These are phyloP conservation scores for Rhipidura dahli DNA, from an alignment of 2,113 vertebrate species.

Conservation along the genomic window DNA sequence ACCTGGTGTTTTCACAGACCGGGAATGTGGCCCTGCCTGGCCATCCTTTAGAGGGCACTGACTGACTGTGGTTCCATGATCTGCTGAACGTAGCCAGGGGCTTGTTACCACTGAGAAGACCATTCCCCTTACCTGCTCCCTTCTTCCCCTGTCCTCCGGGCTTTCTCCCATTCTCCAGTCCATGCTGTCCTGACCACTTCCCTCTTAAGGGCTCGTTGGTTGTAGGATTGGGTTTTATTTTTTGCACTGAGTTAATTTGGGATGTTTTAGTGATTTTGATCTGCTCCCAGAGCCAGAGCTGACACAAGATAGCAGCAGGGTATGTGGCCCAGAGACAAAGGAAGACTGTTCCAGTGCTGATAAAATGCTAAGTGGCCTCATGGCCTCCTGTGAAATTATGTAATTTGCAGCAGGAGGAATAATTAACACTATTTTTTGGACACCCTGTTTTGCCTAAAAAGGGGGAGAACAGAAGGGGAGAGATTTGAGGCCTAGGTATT, in stretches of 20 bases:
- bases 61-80: neutral
- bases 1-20: neutral
- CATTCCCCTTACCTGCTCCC: neutral
- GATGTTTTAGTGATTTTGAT: neutral
- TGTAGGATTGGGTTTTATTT: neutral
- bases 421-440: neutral
- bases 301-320: neutral
- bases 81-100: neutral
- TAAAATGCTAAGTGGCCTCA: neutral
- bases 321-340: neutral
- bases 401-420: neutral
- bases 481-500: neutral
- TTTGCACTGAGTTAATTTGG: neutral
- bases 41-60: constrained; percentile 46
- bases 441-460: neutral
- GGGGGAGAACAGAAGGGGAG: neutral
- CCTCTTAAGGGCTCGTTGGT: neutral
- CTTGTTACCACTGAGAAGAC: neutral
- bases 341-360: neutral
- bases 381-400: neutral
- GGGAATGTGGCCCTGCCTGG: fast-evolving
- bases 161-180: neutral
- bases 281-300: neutral
- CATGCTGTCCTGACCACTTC: neutral
- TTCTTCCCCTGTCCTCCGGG: neutral